These are phyloP conservation scores for Diarsia dahlii DNA, from an alignment of 2,888 invertebrate species.

Conservation along the genomic window DNA sequence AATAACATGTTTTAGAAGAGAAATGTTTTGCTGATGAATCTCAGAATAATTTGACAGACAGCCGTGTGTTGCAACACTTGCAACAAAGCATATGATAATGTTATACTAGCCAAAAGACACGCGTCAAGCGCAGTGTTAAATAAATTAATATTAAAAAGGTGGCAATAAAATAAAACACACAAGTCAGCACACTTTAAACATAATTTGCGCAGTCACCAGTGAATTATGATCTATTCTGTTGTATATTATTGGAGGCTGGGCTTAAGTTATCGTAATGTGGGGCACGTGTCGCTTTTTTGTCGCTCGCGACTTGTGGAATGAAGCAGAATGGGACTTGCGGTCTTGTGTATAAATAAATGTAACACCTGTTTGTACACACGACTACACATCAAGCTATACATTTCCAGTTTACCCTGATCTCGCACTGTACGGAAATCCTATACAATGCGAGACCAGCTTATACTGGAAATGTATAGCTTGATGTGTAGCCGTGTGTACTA, in stretches of 20 bases:
- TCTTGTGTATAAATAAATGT: too few relatives aligned
- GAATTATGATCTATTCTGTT: constrained; percentile 61
- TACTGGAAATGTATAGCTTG: too few relatives aligned
- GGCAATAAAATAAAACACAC: constrained; percentile 57
- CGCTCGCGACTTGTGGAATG: constrained; percentile 57
- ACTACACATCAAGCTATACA: too few relatives aligned
- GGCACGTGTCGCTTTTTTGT: constrained; percentile 64
- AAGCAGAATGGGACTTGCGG: constrained; percentile 53
- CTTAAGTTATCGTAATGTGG: constrained; percentile 62
- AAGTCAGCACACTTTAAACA: constrained; percentile 49
- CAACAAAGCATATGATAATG: background rate
- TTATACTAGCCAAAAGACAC: constrained; percentile 3
- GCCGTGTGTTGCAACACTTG: background rate
- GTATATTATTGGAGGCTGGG: constrained; percentile 54
- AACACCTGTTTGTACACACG: too few relatives aligned
- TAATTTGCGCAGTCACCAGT: constrained; percentile 54
- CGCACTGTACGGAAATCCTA: too few relatives aligned
- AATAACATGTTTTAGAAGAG: background rate
- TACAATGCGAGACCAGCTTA: too few relatives aligned
- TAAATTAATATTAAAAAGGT: constrained; percentile 53
- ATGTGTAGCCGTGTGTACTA: too few relatives aligned
- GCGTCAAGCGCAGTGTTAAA: constrained; percentile 18
- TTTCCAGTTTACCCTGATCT: too few relatives aligned
- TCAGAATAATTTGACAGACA: background rate
- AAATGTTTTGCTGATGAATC: background rate